Base-by-base conservation (phyloP, 2,797 vertebrate genomes). In the Coendou prehensilis region DNA sequence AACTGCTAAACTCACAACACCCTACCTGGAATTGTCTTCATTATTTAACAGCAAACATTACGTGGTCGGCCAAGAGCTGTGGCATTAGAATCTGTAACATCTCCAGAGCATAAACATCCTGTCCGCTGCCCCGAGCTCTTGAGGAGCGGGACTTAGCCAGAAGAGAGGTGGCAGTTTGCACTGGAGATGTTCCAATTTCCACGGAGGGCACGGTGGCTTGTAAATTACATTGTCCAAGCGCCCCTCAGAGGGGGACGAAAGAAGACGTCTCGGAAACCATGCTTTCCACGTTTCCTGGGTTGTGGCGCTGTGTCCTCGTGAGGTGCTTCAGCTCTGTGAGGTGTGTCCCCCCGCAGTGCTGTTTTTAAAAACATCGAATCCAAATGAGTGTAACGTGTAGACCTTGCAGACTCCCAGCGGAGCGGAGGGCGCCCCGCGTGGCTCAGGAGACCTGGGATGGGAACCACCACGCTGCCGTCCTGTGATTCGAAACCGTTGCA, bases 61-160 rank as follows among this genome's bases (percentile, higher is more conserved):
- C 45, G 75, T 93, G 76, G 22, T 71, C 81, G 93, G 88, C 52
- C 50, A 71, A 22, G 89, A 94, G 86, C 93, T 97, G 83, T 59
- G 82, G 45, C 94, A 91, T 50, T 95, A 69, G 87, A 2, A 5
- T 37, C 95, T 67, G 89, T 69, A 56, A 75, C 41, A 86, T 93
- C 93, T 96, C 41, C 45, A 79, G 94, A 91, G 28, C 61, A 20
- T n/a, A 89, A 90, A 79, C 90, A 69, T 59, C 88, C 89, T 87
- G 82, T 95, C 97, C 82, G 93, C 96, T 88, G 87, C 26, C 83
- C 93, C 64, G 28, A 91, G 81, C 61, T 92, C 88, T 92, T 63
- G 90, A 92, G 88, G 96, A 88, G n/a, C 45, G 94, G 96, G 92
- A 97, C 76, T 96, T 79, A 96, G 96, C 59, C 93, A 95, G 94